phyloP scores from a whole-genome alignment of 37 sponge, comb jelly and placozoan genomes.

The Cliona cf. orientalis region DNA sequence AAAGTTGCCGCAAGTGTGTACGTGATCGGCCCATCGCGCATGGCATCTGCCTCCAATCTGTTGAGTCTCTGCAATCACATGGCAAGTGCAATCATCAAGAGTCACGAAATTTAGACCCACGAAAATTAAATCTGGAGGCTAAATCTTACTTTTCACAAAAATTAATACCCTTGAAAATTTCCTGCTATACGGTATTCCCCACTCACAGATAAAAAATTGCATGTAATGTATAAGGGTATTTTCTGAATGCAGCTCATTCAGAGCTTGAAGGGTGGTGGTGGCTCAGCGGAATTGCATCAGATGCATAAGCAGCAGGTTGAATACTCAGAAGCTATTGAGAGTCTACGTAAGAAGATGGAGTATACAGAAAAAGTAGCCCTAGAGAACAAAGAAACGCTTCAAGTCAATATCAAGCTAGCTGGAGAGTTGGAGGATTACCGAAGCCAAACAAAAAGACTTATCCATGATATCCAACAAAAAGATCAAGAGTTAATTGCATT shows the following conservation, averaged over 20 bases:
- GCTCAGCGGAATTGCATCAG: slow-evolving; percentile 1
- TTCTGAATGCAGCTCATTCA: slow-evolving; percentile 8
- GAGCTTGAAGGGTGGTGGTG: background rate
- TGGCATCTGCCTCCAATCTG: too few relatives aligned
- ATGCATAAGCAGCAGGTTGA: slow-evolving; percentile 61
- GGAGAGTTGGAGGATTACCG: slow-evolving; percentile 46
- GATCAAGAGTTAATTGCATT: slow-evolving; percentile 7
- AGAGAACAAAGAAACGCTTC: slow-evolving; percentile 20
- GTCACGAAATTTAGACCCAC: too few relatives aligned
- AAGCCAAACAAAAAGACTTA: slow-evolving; percentile 20
- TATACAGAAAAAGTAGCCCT: background rate
- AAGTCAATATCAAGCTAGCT: slow-evolving; percentile 17
- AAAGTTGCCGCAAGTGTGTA: too few relatives aligned
- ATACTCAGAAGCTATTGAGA: slow-evolving; percentile 21
- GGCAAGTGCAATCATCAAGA: too few relatives aligned
- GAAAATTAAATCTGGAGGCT: too few relatives aligned
- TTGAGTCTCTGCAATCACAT: too few relatives aligned
- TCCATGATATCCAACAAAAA: slow-evolving; percentile 27
- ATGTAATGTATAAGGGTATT: too few relatives aligned
- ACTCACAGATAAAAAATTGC: too few relatives aligned
- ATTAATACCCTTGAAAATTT: too few relatives aligned
- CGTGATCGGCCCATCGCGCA: too few relatives aligned
- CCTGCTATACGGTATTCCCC: too few relatives aligned
- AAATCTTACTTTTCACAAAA: too few relatives aligned
- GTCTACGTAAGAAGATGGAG: slow-evolving; percentile 23